Evolutionary conservation across 2,797 vertebrate genomes (phyloP), one percentile per base, ranked within the genome.

Genomic region (Sebastiscus tertius): DNA sequence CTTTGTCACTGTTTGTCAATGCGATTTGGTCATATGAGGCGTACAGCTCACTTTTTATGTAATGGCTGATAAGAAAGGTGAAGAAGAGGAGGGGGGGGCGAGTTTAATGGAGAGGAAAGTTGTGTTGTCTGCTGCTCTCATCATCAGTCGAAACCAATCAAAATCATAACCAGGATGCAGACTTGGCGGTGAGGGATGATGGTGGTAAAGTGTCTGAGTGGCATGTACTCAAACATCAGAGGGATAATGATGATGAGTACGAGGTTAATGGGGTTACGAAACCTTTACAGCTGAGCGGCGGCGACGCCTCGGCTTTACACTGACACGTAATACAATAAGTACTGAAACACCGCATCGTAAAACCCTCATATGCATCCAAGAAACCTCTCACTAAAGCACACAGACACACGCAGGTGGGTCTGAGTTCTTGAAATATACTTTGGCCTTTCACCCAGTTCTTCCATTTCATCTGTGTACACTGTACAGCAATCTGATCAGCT

Each of bases 1-100:
- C 89, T 94, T 94, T 91, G 85, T 93, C 84, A 89, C 78, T 60
- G 79, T 82, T 88, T 84, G 86, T 92, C 85, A 82, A 83, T 87
- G 76, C 36, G 82, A 84, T 88, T 93, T 86, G 84, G 81, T 94
- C 88, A 92, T 87, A 93, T 84, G 83, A 89, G 72, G 61, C 56
- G 11, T 20, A 54, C 72, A 24, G 70, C 68, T 86, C 75, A 72
- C 70, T 82, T 88, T 93, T 92, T 90, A 92, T 87, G 85, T 94
- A 91, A 94, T 39, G 66, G 56, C 72, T 65, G 69, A 82, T 73
- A 71, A 81, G 34, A 81, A 74, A 69, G 16, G 42, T 67, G 29
- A 84, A 58, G 72, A 62, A 31, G 34, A 36, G 4, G 18, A 12
- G 13, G 26, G 4, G n/a, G 33, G 16, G 26, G 18, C 2, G 52